Percentiles rank a stretch among this genome's conserved stretches.
Conservation (phyloP, 2,888 invertebrate species). For the Hyposoter didymator region DNA sequence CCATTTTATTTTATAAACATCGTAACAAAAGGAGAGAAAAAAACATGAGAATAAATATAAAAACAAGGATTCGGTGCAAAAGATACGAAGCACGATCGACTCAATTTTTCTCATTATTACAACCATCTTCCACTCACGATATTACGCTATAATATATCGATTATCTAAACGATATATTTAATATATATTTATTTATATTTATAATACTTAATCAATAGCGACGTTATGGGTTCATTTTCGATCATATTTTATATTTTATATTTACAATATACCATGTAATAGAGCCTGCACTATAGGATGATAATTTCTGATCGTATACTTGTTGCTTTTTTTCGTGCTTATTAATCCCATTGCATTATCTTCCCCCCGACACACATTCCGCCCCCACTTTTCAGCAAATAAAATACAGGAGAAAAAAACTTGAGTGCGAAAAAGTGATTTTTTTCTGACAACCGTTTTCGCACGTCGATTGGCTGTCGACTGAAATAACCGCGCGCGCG, state of each 20-base stretch:
- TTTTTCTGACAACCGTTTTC: slow-evolving; percentile 56
- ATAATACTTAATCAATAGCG: slow-evolving; percentile 56
- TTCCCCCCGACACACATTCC: slow-evolving; percentile 22
- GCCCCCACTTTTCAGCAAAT: background rate
- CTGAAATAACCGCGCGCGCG: background rate
- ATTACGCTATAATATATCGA: slow-evolving; percentile 54
- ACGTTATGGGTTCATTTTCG: slow-evolving; percentile 60
- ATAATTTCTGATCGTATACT: slow-evolving; percentile 66
- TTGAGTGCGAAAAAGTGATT: background rate
- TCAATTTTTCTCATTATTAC: slow-evolving; percentile 52
- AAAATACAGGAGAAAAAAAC: background rate
- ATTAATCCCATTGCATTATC: slow-evolving; percentile 8
- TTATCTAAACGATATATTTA: slow-evolving; percentile 51
- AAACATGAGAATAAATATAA: slow-evolving; percentile 45
- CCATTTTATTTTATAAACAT: background rate
- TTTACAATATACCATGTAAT: slow-evolving; percentile 67
- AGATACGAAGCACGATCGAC: slow-evolving; percentile 49
- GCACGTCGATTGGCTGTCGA: slow-evolving; percentile 50
- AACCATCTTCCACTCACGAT: slow-evolving; percentile 50
- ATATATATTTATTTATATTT: slow-evolving; percentile 19
- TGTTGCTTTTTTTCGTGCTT: slow-evolving; percentile 27
- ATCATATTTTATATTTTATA: slow-evolving; percentile 57
- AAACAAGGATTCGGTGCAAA: slow-evolving; percentile 30
- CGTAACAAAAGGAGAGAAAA: slow-evolving; percentile 2
- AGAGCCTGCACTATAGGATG: slow-evolving; percentile 61